phyloP scores from a whole-genome alignment of 1,140 invertebrate genomes.

The Artemia franciscana region DNA sequence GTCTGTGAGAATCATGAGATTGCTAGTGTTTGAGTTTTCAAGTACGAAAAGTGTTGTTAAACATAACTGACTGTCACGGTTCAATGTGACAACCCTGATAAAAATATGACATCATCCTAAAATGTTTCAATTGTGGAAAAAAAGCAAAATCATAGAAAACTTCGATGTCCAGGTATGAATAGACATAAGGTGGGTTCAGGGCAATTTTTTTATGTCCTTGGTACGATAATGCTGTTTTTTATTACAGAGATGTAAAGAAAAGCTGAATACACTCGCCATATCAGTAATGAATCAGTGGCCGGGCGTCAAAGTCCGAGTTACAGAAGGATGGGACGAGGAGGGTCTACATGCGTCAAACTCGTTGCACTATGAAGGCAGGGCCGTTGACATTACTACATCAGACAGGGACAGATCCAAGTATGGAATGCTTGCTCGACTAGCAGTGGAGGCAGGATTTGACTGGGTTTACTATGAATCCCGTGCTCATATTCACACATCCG shows the following conservation, averaged over 20 bases:
- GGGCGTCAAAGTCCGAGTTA: conserved; percentile 67
- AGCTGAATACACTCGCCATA: conserved; percentile 75
- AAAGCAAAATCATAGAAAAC: no score
- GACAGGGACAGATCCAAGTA: conserved; percentile 78
- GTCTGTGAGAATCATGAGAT: no score
- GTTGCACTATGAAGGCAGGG: conserved; percentile 82
- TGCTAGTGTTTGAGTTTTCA: no score
- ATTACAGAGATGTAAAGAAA: conserved; percentile 80
- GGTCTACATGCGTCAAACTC: conserved; percentile 49
- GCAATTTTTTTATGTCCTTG: no score
- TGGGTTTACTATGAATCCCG: conserved; percentile 93
- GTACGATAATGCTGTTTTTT: no score
- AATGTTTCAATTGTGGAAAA: no score
- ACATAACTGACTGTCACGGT: no score
- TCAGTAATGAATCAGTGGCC: conserved; percentile 97
- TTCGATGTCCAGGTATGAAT: no score
- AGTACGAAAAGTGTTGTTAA: no score
- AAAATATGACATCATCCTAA: no score
- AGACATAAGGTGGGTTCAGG: no score
- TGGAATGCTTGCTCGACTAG: conserved; percentile 82
- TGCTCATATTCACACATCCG: conserved; percentile 85
- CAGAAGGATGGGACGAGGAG: conserved; percentile 83
- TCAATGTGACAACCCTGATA: no score
- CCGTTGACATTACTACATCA: conserved; percentile 81
- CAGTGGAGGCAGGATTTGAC: conserved; percentile 89